A percentile compares a stretch with the other conserved stretches of the same genome.
Evolutionary conservation across 2,797 vertebrate species (phyloP).

Genomic region (Otus scops): DNA sequence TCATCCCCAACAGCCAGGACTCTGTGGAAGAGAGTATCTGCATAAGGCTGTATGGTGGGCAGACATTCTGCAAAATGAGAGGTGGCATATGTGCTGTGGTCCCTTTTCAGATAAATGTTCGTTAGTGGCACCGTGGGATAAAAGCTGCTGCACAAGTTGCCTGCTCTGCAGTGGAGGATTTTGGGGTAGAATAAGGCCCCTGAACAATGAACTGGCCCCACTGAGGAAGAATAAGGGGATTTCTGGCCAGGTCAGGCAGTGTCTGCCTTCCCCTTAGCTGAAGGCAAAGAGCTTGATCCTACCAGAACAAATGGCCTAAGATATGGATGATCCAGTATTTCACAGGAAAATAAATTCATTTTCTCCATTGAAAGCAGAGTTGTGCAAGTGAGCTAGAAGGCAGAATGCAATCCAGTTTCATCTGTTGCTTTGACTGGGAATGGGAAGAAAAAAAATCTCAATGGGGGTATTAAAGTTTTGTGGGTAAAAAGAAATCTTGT

Average conservation of each 20-base stretch:
- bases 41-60: not conserved
- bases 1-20: not conserved
- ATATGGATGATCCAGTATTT: not conserved
- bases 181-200: not conserved
- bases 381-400: not conserved
- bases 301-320: conserved; percentile 46
- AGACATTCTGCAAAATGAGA: not conserved
- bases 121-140: not conserved
- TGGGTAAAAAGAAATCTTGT: not conserved
- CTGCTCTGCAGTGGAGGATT: not conserved
- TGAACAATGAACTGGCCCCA: not conserved
- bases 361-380: not conserved
- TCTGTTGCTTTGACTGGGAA: conserved; percentile 12
- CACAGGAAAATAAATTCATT: conserved; percentile 4
- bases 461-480: not conserved
- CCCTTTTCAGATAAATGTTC: not conserved
- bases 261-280: not conserved
- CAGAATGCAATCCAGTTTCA: not conserved
- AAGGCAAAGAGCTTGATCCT: conserved; percentile 32
- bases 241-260: not conserved
- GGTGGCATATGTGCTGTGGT: not conserved
- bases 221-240: not conserved
- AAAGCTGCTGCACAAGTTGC: not conserved
- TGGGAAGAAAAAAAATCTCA: not conserved
- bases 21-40: not conserved